Evolutionary conservation across 1,140 invertebrate species (phyloP), one percentile per base, ranked within the genome.

Genomic region (Megalonaias nervosa): DNA sequence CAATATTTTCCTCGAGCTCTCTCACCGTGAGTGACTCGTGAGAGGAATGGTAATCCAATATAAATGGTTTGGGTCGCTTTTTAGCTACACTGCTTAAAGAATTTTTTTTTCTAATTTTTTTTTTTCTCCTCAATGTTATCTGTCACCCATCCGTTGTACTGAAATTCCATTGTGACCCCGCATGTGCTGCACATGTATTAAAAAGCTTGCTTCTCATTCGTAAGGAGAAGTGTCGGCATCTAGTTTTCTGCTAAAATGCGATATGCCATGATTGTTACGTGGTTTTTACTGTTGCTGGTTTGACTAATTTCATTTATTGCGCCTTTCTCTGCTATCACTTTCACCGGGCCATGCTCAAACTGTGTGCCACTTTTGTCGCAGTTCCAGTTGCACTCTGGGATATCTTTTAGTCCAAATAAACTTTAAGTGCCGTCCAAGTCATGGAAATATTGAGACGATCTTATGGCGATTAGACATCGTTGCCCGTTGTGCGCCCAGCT

Each of bases 221-320:
- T 61, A 15, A 82, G 75, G 14, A 77, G 48, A 58, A 84, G 59
- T 19, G 82, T 79, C 2, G 82, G 74, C 79, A 83, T 83, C 6
- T 1, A 12, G 55, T 59, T 26, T 5, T 75, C 82, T 23, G 23
- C 62, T 15, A 74, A 74, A 61, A 71, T 84, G 4, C 80, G 73
- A 68, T 75, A 79, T 1, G 74, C 80, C 71, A 81, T 70, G 31
- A 77, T 71, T 16, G 79, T 74, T 26, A 83, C 38, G 38, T 82
- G 71, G 57, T 60, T 26, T 6, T 67, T n/a, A n/a, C 26, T 38
- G 23, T 38, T 64, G 1, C 48, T 38, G 3, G 69, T 71, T 58
- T 55, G 17, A 13, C 69, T 67, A 19, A 79, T 62, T 21, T 81
- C 64, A 61, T 55, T 67, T 26, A 74, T 79, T 17, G 48, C 55